Evolutionary conservation across 2,888 invertebrate species (phyloP), one percentile per base, ranked within the genome.

Genomic region (Apantesis nais): DNA sequence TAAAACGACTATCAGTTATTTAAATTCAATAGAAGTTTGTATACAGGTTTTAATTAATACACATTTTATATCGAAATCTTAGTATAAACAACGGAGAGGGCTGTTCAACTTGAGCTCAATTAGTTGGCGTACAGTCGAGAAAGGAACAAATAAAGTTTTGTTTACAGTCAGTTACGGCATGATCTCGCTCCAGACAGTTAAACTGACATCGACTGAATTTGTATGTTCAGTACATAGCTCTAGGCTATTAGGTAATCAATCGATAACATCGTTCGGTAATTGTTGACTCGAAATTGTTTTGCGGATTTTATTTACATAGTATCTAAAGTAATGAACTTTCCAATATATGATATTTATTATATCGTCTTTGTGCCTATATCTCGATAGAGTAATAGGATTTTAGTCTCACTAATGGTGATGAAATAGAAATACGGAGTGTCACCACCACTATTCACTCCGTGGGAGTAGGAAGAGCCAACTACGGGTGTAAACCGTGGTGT

Each of bases 71-170:
- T 72, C 65, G 66, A 62, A 60, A 64, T 69, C 60, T 68, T 22
- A 60, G 62, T 70, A 52, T 48, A 37, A 83, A 84, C 76, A 85
- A 76, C 70, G 74, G 72, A 72, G 77, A 76, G 71, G 75, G 72
- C 86, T 86, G 82, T 84, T 80, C 81, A 81, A 80, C 82, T 74
- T 72, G 73, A 83, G 81, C 86, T 86, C 80, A 88, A 88, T 88
- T 84, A 82, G 84, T 82, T 84, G 73, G 72, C 77, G 64, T 64
- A 74, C 79, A 81, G 79, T 85, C 83, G 80, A 79, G 75, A 74
- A 78, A 75, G 78, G 78, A 87, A 85, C 86, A 86, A 88, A 87
- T 86, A 87, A 83, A 81, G 79, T 81, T 82, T 71, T 79, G 80
- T 82, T 75, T 83, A 79, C 81, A 74, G 76, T 76, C 71, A 70